Evolutionary conservation across 2,888 invertebrate species (phyloP).

Genomic region (Eugnorisma glareosa): DNA sequence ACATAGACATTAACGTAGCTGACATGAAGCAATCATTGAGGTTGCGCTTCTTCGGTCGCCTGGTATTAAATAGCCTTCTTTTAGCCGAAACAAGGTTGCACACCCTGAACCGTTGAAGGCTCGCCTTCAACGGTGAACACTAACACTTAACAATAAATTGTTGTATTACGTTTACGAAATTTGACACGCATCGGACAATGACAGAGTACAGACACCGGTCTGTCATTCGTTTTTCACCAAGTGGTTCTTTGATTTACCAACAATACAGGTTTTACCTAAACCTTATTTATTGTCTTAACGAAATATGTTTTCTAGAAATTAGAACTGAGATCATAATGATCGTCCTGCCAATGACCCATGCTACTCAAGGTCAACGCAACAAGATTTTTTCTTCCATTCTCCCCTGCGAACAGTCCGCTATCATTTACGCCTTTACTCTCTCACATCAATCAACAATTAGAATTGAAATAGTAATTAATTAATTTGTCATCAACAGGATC

Average conservation of each 20-base stretch:
- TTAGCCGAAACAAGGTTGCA: no score
- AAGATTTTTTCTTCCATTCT: neutral
- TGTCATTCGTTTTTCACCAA: neutral
- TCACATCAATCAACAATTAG: neutral
- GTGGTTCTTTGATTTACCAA: neutral
- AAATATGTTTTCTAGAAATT: neutral
- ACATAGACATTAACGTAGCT: neutral
- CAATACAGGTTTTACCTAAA: neutral
- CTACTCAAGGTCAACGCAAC: neutral
- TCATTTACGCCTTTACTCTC: neutral
- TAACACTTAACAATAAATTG: no score
- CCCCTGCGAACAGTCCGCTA: neutral
- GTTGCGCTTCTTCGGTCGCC: neutral
- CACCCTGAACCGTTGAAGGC: no score
- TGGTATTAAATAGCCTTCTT: no score
- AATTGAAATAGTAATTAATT: neutral
- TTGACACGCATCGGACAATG: neutral
- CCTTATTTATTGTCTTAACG: neutral
- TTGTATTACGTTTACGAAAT: neutral
- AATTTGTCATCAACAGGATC: slow-evolving; percentile 92
- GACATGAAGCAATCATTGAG: neutral
- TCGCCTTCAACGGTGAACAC: no score
- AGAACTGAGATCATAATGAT: neutral
- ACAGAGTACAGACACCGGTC: neutral
- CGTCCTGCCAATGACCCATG: neutral